Base-by-base conservation (phyloP, 2,113 vertebrate species). In the Apaloderma vittatum region DNA sequence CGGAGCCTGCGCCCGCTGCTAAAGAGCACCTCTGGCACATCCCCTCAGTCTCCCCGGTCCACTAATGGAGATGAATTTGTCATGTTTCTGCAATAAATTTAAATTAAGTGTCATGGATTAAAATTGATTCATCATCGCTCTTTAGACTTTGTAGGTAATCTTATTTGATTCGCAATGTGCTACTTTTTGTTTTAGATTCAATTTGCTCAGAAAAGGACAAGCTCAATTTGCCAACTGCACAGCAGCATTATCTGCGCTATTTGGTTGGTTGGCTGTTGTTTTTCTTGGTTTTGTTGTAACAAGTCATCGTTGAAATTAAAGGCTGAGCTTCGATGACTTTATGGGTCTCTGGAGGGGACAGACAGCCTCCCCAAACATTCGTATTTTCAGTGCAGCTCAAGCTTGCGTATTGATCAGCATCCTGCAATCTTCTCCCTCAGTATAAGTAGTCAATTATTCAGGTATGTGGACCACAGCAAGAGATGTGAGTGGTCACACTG, bases 151-250 rank as follows among this genome's bases (percentile, higher is more conserved):
- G 52, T 37, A 82, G 70, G 52, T 88, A 82, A 90, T 88, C 85
- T 92, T 58, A 91, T 49, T 94, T 83, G 66, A 92, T 85, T 86
- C 82, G 88, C 49, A 79, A 57, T 1, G 0, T 83, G 86, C 58
- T 86, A 45, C 54, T 90, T 91, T 73, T 86, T 77, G 83, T 94
- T 88, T 97, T 74, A 89, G 84, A 94, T 95, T 91, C 72, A 85
- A 93, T 85, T 78, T 88, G 79, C 82, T 59, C 19, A 76, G 67
- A 68, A 54, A 95, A 72, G 52, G 83, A 94, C 89, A 88, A 92
- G 86, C n/a, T 96, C 30, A 70, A 79, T 83, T 32, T 90, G 54
- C 71, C 71, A 75, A 26, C 66, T 43, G 54, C 75, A 70, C 88
- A 88, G 74, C 24, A 73, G 49, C 34, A 68, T 86, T 61, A 86